Evolutionary conservation across 2,113 vertebrate genomes (phyloP), one percentile per base, ranked within the genome.

Genomic region (Seriola dumerili): DNA sequence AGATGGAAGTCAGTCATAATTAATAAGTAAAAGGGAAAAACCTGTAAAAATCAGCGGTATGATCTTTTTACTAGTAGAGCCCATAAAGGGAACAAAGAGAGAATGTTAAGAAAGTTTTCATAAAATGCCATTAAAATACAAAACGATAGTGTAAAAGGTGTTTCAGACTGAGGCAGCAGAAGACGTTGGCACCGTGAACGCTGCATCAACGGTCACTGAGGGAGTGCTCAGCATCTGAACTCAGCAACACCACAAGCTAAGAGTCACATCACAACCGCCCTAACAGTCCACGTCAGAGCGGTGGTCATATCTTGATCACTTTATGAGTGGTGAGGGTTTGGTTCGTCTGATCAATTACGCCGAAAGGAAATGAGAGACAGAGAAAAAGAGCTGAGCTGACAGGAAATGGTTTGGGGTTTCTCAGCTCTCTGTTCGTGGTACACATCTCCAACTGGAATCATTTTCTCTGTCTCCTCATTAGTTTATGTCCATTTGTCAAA

Each of bases 361-460:
- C 2, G 12, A 68, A 74, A 68, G 57, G 67, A 76, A 79, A 57
- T 46, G 72, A 66, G 48, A 40, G 6, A 21, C 14, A 21, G 0
- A 36, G 36, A 58, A 25, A 48, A 58, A 34, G 8, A 34, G 3
- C 34, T 62, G 67, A 66, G 64, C 46, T 85, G 48, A 76, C 67
- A 74, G 76, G 63, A 89, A 87, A 73, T 46, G 55, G 69, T 72
- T 25, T 66, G 62, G 58, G 74, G 57, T 89, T 77, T 84, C 61
- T 65, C 46, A 32, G 42, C 25, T 68, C n/a, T 34, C 19, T 29
- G 42, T 46, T 44, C n/a, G 46, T 62, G 50, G 59, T 0, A 4
- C 50, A 70, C 7, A 44, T 44, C 11, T 44, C 42, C 42, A 44
- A 44, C 34, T 65, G 63, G 71, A 80, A 50, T 29, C 8, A 0